Base-by-base conservation (phyloP, 1,140 invertebrate species). In the Zaprionus camerounensis region DNA sequence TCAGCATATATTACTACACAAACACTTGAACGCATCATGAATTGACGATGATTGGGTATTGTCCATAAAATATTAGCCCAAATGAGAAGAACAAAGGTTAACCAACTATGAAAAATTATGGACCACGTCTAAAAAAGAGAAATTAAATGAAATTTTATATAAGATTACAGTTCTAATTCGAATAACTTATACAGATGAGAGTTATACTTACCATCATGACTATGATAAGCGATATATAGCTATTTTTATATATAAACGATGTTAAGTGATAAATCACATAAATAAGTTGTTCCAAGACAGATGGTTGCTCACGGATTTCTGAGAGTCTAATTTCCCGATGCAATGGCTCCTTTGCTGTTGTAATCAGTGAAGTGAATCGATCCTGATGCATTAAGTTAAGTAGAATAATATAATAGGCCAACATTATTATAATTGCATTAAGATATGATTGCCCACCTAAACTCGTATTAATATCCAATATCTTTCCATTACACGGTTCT, bases 21-120 rank as follows among this genome's bases (percentile, higher is more conserved):
- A 1, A 98, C 98, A 34, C 98, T 99, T 5, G 97, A 96, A 61
- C 96, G 94, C 85, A 99, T 95, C 95, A 98, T 99, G 55, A 96
- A 96, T 56, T 95, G 95, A 22, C 98, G 94, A 91, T 99, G 98
- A 93, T 99, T 96, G 12, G 95, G 98, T 82, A 99, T 95, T 94
- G 99, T 97, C 99, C 98, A 99, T 31, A 99, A 94, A 41, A 99
- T 93, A 92, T 98, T 98, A 0, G 99, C 98, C 96, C 97, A 98
- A 70, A 99, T 93, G 1, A 99, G 94, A 26, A 99, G 94, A 2
- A 98, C 96, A 92, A 99, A 99, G 0, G 98, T 98, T 57, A 99
- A 93, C 97, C 98, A 99, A 90, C 98, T 99, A 93, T 99, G 98
- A 93, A 98, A 99, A 73, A 98, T 98, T 91, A 99, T 99, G 91